Conservation (phyloP, 2,113 vertebrate species). For the Syngnathus typhle region DNA sequence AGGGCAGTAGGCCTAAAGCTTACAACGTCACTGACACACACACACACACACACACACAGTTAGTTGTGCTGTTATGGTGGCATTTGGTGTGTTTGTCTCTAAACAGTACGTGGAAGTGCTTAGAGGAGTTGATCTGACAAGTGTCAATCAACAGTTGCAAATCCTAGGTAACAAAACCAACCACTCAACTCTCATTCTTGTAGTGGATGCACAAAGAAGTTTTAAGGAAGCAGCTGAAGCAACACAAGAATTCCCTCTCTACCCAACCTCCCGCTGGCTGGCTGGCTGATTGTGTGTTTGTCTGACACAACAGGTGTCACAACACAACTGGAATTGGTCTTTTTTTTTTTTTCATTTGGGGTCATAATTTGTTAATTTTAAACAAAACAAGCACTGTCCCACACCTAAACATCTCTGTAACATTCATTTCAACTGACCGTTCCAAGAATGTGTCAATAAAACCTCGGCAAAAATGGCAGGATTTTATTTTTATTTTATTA, state of each 20-base stretch:
- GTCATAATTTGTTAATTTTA: neutral
- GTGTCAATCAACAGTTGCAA: constrained; percentile 5
- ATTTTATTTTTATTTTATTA: too few relatives aligned
- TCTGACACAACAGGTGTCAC: constrained; percentile 8
- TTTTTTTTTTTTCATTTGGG: neutral
- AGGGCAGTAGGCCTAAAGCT: too few relatives aligned
- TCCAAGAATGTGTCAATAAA: neutral
- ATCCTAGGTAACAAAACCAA: neutral
- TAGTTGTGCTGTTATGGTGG: constrained; percentile 32
- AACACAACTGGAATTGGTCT: too few relatives aligned
- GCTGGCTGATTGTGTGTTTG: constrained; percentile 34
- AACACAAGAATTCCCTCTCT: constrained; percentile 53
- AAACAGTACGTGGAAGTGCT: constrained; percentile 34
- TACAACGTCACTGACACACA: neutral
- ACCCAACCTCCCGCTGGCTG: too few relatives aligned
- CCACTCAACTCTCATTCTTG: neutral
- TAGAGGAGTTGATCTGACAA: constrained; percentile 17
- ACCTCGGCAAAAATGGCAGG: neutral
- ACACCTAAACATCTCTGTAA: neutral
- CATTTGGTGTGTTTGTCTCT: constrained; percentile 47
- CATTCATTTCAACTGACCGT: neutral
- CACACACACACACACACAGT: constrained; percentile 7
- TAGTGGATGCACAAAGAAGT: constrained; percentile 7
- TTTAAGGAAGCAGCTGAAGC: constrained; percentile 55
- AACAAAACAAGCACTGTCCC: neutral